Evolutionary conservation across 2,888 invertebrate genomes (phyloP).

Genomic region (Hirtodrosophila alboralis): DNA sequence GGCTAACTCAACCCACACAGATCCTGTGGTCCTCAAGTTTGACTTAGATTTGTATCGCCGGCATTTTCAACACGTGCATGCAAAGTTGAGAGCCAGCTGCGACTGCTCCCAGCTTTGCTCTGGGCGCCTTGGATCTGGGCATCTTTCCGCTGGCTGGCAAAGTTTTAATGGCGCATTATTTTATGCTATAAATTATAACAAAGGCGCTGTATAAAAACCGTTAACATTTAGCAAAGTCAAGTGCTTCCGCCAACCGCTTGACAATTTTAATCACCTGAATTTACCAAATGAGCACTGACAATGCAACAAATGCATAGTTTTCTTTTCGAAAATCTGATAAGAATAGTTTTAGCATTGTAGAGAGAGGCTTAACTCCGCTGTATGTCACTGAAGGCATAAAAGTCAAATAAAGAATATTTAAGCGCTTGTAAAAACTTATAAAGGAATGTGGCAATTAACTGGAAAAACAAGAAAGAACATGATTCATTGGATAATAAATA

Average conservation of each 20-base stretch:
- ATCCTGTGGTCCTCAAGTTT: constrained; percentile 47
- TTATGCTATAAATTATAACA: constrained; percentile 76
- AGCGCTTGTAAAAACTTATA: background rate
- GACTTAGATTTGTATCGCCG: constrained; percentile 71
- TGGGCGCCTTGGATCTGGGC: constrained; percentile 35
- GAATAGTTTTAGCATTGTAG: constrained; percentile 2
- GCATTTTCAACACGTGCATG: constrained; percentile 76
- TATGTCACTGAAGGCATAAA: constrained; percentile 5
- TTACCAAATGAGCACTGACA: constrained; percentile 22
- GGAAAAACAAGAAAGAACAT: constrained; percentile 10
- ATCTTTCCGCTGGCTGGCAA: constrained; percentile 50
- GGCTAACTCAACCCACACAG: background rate
- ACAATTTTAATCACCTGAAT: constrained; percentile 53
- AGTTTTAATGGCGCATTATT: constrained; percentile 81
- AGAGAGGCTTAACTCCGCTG: constrained; percentile 12
- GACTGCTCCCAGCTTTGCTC: constrained; percentile 34
- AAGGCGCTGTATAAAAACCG: constrained; percentile 71
- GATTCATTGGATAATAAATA: no score
- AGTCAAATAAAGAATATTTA: constrained; percentile 16
- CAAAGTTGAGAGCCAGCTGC: constrained; percentile 70
- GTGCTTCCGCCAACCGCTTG: constrained; percentile 32
- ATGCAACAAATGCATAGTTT: constrained; percentile 21
- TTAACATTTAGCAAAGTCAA: constrained; percentile 73
- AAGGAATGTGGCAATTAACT: constrained; percentile 23
- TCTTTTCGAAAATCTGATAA: background rate